These are phyloP conservation scores for Drosophila oshimai DNA, from an alignment of 1,140 invertebrate species.

Conservation along the genomic window DNA sequence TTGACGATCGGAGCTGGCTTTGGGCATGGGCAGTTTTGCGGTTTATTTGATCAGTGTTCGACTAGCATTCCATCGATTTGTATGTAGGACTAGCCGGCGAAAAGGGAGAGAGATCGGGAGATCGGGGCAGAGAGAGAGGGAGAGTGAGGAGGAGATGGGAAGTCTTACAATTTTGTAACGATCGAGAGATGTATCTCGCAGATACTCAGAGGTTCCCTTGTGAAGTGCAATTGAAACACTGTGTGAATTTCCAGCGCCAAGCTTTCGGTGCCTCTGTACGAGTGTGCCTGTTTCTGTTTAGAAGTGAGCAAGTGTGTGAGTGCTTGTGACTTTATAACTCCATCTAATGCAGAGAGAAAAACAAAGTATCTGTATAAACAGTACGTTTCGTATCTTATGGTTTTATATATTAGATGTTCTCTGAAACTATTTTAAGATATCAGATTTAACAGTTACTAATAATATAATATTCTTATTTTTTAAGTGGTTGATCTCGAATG, in stretches of 20 bases:
- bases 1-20: slow-evolving; percentile 29
- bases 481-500: too few species aligned
- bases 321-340: slow-evolving; percentile 28
- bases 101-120: not conserved
- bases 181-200: slow-evolving; percentile 18
- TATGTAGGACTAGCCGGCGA: slow-evolving; percentile 51
- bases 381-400: too few species aligned
- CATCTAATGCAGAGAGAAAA: slow-evolving; percentile 14
- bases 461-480: too few species aligned
- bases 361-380: too few species aligned
- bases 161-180: slow-evolving; percentile 64
- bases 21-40: slow-evolving; percentile 56
- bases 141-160: slow-evolving; percentile 2
- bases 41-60: slow-evolving; percentile 71
- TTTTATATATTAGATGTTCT: too few species aligned
- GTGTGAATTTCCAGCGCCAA: slow-evolving; percentile 30
- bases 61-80: slow-evolving; percentile 66
- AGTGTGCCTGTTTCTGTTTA: not conserved
- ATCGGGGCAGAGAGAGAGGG: not conserved
- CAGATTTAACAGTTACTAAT: too few species aligned
- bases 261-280: slow-evolving; percentile 7
- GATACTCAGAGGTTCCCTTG: slow-evolving; percentile 24
- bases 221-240: slow-evolving; percentile 60
- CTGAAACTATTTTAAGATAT: too few species aligned
- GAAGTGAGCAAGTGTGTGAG: slow-evolving; percentile 8